Percentiles rank a stretch among this genome's conserved stretches.
phyloP scores from a whole-genome alignment of 2,797 vertebrate genomes.

The Diplodus puntazzo region DNA sequence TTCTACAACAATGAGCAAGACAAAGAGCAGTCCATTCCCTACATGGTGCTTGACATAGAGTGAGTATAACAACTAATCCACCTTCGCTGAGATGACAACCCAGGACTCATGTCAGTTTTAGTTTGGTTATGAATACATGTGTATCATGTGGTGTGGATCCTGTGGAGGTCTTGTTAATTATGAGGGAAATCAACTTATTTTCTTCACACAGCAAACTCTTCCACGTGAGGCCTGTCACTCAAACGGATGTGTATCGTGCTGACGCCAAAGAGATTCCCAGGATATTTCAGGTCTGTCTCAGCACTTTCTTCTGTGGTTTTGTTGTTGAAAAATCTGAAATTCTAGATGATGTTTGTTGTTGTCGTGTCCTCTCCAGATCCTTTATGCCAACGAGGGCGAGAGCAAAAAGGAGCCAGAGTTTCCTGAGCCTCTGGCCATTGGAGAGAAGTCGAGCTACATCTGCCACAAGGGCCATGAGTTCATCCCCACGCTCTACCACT shows the following conservation, averaged over 20 bases:
- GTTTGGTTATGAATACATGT: not conserved
- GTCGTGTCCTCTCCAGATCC: slow-evolving; percentile 85
- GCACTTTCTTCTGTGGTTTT: not conserved
- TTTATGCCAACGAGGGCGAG: slow-evolving; percentile 98
- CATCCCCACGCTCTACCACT: slow-evolving; percentile 97
- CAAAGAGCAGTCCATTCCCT: slow-evolving; percentile 95
- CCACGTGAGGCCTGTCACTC: slow-evolving; percentile 97
- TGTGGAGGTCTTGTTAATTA: not conserved
- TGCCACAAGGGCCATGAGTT: slow-evolving; percentile 98
- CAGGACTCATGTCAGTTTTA: not conserved
- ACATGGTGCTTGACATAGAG: slow-evolving; percentile 99
- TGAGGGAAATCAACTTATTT: not conserved
- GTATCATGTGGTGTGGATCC: not conserved
- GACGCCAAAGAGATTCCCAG: slow-evolving; percentile 97
- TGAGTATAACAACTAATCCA: slow-evolving; percentile 83
- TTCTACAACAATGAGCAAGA: slow-evolving; percentile 98
- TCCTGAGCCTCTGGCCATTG: slow-evolving; percentile 83
- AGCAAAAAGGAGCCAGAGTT: slow-evolving; percentile 97
- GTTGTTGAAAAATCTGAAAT: not conserved
- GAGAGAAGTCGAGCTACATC: slow-evolving; percentile 94
- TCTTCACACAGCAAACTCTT: slow-evolving; percentile 92
- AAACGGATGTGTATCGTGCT: slow-evolving; percentile 97
- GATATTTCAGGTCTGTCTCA: slow-evolving; percentile 94
- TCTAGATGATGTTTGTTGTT: not conserved
- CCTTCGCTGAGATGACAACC: not conserved